Base-by-base conservation (phyloP, 1,140 invertebrate genomes). In the Drosophila serrata region DNA sequence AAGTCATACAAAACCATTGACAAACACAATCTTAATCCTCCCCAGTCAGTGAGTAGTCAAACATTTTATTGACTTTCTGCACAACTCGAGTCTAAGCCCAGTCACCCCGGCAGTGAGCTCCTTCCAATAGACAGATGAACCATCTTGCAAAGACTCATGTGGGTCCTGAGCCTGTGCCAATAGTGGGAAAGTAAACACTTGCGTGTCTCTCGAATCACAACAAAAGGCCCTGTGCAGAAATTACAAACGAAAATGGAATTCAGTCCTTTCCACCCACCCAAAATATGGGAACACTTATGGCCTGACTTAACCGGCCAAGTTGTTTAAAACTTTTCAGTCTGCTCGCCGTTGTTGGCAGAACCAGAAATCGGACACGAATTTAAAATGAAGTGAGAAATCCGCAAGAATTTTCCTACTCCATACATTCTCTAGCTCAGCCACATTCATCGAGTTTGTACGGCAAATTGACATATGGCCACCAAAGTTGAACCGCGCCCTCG, bases 1-100 rank as follows among this genome's bases (percentile, higher is more conserved):
- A 19, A 42, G 15, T 19, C 6, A 13, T 1, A 24, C 42, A 51
- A 48, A 8, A 27, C 31, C 51, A 24, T 46, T 31, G 53, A 46
- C 48, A 55, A 45, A 53, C 35, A 63, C 48, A 45, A 24, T 43
- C 53, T 22, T 42, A 65, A 51, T 51, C 46, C 58, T 17, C 33
- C 37, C 24, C 40, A 84, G 72, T 65, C 67, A 69, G 75, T 81
- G 56, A 75, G 74, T 78, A 85, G 74, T 85, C 74, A 85, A 85
- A 85, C 81, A 69, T 81, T 81, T 81, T 78, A 85, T 85, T 85
- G 81, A 85, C 81, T 85, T 78, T 85, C 73, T 62, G 62, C 77
- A 77, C 58, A 85, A 84, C 63, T 84, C 42, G 61, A 75, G 65
- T 58, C 79, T 43, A 35, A 35, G 56, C 33, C 27, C 61, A 49